Conservation (phyloP, 53 echinoderm and acorn worm genomes). For the Glandiceps talaboti region DNA sequence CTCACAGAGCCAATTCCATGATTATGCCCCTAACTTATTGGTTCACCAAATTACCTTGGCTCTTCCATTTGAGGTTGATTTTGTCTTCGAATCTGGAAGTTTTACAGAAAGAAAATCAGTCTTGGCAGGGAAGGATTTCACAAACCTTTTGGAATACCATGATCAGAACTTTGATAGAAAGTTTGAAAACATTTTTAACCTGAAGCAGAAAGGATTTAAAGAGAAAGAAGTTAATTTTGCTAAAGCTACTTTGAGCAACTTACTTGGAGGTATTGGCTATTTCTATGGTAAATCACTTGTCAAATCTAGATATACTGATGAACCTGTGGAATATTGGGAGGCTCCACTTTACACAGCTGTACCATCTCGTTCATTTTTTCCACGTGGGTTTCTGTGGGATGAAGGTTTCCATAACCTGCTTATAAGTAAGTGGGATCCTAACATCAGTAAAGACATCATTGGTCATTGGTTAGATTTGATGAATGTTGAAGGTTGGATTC, state of each 20-base stretch:
- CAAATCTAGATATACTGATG: constrained; percentile 41
- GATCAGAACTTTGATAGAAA: constrained; percentile 17
- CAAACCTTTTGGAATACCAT: constrained; percentile 14
- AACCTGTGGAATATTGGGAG: constrained; percentile 75
- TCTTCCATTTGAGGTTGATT: constrained; percentile 47
- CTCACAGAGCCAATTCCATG: constrained; percentile 13
- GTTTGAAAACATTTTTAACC: constrained; percentile 29
- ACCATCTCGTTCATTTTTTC: constrained; percentile 94
- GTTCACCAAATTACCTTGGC: constrained; percentile 44
- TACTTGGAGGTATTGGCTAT: constrained; percentile 92
- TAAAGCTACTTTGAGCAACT: constrained; percentile 58
- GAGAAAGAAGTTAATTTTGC: constrained; percentile 31
- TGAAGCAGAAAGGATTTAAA: constrained; percentile 32
- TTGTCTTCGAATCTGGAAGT: constrained; percentile 48
- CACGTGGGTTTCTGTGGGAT: constrained; percentile 90
- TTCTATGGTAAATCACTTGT: constrained; percentile 79
- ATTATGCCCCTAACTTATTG: constrained; percentile 41
- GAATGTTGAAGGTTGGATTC: constrained; percentile 97
- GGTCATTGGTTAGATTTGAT: constrained; percentile 95
- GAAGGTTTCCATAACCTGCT: constrained; percentile 90
- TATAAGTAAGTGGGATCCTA: constrained; percentile 92
- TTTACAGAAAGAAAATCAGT: constrained; percentile 7
- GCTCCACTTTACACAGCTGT: constrained; percentile 83
- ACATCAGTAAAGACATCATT: constrained; percentile 79
- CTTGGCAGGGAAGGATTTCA: constrained; percentile 24